Evolutionary conservation across 2,113 vertebrate genomes (phyloP).

Genomic region (Dolichotis patagonum): DNA sequence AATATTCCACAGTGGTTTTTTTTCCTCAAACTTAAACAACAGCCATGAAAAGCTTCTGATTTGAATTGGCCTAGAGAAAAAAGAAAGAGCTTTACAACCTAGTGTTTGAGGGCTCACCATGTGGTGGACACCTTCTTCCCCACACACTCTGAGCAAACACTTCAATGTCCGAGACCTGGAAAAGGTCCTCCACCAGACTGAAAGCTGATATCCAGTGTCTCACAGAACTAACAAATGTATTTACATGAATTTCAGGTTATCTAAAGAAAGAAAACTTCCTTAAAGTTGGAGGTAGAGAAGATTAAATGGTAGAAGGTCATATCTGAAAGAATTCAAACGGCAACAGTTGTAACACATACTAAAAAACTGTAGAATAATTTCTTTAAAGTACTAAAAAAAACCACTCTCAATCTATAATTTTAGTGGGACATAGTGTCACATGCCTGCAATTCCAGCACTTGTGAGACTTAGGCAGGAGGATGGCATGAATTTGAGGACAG

Average conservation of each 20-base stretch:
- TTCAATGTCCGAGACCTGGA: not conserved
- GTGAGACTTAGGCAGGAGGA: not conserved
- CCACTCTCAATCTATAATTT: not conserved
- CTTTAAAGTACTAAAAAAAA: not conserved
- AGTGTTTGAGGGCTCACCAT: too few relatives aligned
- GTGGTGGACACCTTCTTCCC: not conserved
- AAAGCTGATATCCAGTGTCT: not conserved
- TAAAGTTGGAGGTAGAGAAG: not conserved
- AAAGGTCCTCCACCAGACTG: not conserved
- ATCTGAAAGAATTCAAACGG: not conserved
- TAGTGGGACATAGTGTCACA: not conserved
- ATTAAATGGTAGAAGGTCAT: not conserved
- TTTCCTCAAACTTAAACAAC: not conserved
- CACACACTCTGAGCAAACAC: not conserved
- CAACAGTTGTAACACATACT: not conserved
- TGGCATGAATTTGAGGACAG: not conserved
- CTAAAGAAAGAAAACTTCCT: not conserved
- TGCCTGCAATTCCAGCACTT: not conserved
- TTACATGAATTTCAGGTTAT: not conserved
- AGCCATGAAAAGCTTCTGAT: not conserved
- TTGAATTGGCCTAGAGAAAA: not conserved
- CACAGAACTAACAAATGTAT: slow-evolving; percentile 4
- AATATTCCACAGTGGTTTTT: not conserved
- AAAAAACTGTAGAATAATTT: not conserved
- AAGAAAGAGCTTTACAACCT: not conserved